phyloP scores from a whole-genome alignment of 1,140 invertebrate species.

The Plutomurus gul region DNA sequence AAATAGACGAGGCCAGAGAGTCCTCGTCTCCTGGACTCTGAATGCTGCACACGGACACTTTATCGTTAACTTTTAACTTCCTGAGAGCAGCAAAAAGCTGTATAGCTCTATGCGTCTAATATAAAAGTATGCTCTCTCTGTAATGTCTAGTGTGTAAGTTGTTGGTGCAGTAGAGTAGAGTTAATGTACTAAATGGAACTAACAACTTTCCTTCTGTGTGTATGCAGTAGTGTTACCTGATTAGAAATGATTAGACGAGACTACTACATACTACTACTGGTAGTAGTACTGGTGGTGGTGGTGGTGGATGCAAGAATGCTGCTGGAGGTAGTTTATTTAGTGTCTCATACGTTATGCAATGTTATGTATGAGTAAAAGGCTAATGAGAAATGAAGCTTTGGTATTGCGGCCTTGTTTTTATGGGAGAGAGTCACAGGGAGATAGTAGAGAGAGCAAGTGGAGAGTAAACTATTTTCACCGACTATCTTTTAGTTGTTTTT shows the following conservation, averaged over 20 bases:
- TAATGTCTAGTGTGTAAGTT: neutral
- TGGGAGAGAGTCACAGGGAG: neutral
- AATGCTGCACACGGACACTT: no score
- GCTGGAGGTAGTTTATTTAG: no score
- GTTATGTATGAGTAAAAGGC: neutral
- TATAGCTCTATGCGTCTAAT: no score
- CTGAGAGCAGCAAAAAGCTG: no score
- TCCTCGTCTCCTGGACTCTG: no score
- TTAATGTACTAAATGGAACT: neutral
- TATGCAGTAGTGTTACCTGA: neutral
- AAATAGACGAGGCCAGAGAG: neutral
- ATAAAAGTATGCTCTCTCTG: no score
- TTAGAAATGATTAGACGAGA: neutral
- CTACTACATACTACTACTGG: neutral
- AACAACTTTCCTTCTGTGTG: neutral
- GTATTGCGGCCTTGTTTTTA: neutral
- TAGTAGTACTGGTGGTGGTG: neutral
- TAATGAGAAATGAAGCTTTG: constrained; percentile 14
- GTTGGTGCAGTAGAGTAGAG: neutral
- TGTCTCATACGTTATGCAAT: neutral
- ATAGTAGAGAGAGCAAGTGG: neutral
- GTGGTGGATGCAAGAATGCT: neutral
- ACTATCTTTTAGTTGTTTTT: constrained; percentile 8
- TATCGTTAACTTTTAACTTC: neutral
- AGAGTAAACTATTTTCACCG: neutral